phyloP scores from a whole-genome alignment of 2,888 invertebrate species.

The Hypsopygia costalis region DNA sequence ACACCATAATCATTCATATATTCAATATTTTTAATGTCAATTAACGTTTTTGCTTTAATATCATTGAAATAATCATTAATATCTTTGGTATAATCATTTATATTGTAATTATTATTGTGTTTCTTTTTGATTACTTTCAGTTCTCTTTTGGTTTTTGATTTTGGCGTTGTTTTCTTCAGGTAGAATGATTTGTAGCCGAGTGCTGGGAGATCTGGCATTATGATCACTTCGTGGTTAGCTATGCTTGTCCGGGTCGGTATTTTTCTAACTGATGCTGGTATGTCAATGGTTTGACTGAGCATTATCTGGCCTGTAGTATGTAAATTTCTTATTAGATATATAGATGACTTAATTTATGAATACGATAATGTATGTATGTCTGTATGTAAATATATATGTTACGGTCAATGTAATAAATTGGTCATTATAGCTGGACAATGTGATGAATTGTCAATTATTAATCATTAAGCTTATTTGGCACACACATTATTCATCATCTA shows the following conservation, averaged over 20 bases:
- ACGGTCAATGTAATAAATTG: no score
- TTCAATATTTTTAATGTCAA: constrained; percentile 32
- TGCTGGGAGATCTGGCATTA: constrained; percentile 82
- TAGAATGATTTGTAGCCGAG: constrained; percentile 84
- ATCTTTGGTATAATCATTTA: constrained; percentile 34
- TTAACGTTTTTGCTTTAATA: constrained; percentile 14
- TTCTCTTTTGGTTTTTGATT: constrained; percentile 27
- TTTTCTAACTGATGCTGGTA: constrained; percentile 75
- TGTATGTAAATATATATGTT: no score
- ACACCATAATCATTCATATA: background rate
- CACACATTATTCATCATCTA: no score
- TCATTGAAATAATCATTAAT: constrained; percentile 16
- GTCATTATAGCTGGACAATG: no score
- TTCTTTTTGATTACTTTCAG: constrained; percentile 4
- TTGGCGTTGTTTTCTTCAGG: constrained; percentile 37
- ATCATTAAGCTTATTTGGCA: no score
- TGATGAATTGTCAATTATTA: no score
- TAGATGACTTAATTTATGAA: no score
- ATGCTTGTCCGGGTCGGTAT: constrained; percentile 82
- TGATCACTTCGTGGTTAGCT: constrained; percentile 86
- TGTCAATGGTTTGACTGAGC: constrained; percentile 81
- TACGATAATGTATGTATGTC: no score
- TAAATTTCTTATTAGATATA: constrained; percentile 41
- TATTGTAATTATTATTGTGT: constrained; percentile 24
- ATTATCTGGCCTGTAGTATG: constrained; percentile 71